phyloP scores from a whole-genome alignment of 2,797 vertebrate genomes.

The Sebastes flavidus region DNA sequence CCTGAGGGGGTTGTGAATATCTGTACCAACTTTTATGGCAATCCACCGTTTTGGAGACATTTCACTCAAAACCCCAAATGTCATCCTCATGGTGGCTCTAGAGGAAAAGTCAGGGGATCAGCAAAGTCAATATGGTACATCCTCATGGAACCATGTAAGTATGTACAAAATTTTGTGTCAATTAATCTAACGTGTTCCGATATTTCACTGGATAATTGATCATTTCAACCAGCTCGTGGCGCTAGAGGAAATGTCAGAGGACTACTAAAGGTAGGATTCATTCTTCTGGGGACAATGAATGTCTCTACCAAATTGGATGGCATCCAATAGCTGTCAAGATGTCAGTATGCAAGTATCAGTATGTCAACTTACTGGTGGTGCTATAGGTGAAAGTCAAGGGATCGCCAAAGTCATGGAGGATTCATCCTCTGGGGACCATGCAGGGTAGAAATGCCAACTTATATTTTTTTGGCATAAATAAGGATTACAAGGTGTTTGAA shows the following conservation, averaged over 20 bases:
- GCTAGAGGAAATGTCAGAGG: neutral
- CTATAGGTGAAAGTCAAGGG: neutral
- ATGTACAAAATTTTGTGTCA: neutral
- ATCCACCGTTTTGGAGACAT: neutral
- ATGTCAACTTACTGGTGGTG: too few relatives aligned
- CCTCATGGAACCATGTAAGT: neutral
- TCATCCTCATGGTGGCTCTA: neutral
- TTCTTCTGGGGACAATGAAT: neutral
- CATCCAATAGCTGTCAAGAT: neutral
- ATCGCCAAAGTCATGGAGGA: neutral
- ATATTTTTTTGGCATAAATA: neutral
- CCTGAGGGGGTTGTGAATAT: neutral
- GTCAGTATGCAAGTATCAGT: too few relatives aligned
- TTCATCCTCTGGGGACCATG: neutral
- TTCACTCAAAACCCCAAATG: neutral
- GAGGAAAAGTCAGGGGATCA: neutral
- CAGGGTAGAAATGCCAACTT: neutral
- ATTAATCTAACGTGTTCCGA: neutral
- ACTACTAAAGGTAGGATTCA: neutral
- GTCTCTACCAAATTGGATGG: neutral
- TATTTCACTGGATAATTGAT: neutral
- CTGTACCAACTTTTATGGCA: neutral
- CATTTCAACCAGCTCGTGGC: neutral
- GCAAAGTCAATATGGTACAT: neutral
- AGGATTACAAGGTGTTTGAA: neutral